phyloP scores from a whole-genome alignment of 2,888 invertebrate species.

The Carabus problematicus region DNA sequence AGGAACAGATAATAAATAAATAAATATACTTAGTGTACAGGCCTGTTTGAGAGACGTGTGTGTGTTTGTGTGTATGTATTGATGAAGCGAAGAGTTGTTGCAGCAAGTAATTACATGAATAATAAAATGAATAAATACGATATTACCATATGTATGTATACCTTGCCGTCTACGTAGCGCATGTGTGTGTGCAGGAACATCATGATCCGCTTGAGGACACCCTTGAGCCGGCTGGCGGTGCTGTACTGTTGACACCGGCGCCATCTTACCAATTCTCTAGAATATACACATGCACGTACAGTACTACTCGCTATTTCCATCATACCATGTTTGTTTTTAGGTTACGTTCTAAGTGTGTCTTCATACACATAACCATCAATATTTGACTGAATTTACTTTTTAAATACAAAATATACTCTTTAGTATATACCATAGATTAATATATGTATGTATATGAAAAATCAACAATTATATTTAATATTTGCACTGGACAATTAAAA shows the following conservation, averaged over 20 bases:
- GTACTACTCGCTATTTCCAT: slow-evolving; percentile 4
- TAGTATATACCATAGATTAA: neutral
- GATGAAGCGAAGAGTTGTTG: no score
- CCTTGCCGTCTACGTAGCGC: slow-evolving; percentile 30
- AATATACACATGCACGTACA: slow-evolving; percentile 15
- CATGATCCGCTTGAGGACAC: slow-evolving; percentile 33
- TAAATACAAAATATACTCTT: neutral
- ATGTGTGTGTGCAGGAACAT: slow-evolving; percentile 30
- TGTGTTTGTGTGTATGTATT: no score
- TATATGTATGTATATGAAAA: no score
- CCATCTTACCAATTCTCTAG: slow-evolving; percentile 34
- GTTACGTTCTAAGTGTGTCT: neutral
- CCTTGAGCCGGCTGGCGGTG: slow-evolving; percentile 22
- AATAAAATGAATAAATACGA: no score
- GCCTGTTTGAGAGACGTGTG: no score
- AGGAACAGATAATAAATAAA: no score
- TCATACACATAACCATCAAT: neutral
- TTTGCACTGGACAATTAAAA: no score
- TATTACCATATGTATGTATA: neutral
- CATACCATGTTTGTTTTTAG: neutral
- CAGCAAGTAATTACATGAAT: no score
- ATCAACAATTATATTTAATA: no score
- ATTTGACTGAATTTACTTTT: slow-evolving; percentile 1
- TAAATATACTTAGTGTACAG: no score
- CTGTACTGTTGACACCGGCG: slow-evolving; percentile 24